phyloP scores from a whole-genome alignment of 2,888 invertebrate species.

The Cerastis leucographa region DNA sequence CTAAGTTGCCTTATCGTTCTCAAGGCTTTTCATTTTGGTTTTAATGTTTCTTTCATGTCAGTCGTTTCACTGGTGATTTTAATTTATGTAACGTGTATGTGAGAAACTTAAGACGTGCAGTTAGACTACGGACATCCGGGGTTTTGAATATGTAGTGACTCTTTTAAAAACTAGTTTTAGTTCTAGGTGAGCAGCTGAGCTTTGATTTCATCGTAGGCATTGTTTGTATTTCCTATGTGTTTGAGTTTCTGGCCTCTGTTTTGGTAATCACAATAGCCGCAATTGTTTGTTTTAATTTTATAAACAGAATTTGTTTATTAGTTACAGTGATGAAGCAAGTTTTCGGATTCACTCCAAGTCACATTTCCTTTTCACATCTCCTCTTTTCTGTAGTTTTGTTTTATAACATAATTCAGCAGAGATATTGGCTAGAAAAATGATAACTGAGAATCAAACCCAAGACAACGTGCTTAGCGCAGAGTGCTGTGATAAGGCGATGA shows the following conservation, averaged over 20 bases:
- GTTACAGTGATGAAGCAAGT: background rate
- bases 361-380: background rate
- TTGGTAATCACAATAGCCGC: background rate
- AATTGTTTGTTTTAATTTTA: background rate
- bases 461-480: background rate
- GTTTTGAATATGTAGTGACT: constrained; percentile 36
- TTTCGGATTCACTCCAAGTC: background rate
- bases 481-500: background rate
- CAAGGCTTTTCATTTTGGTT: constrained; percentile 57
- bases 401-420: background rate
- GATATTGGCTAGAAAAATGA: background rate
- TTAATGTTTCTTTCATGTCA: constrained; percentile 55
- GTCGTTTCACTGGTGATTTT: constrained; percentile 39
- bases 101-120: constrained; percentile 41
- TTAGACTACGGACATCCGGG: constrained; percentile 57
- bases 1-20: constrained; percentile 56
- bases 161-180: constrained; percentile 18
- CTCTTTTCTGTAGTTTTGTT: no score
- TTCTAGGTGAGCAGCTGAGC: background rate
- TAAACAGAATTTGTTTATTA: background rate
- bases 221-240: constrained; percentile 4
- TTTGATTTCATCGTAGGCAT: constrained; percentile 3
- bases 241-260: background rate
- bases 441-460: background rate
- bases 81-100: constrained; percentile 55